Conservation (phyloP, 2,888 invertebrate genomes). For the Yponomeuta malinellus region DNA sequence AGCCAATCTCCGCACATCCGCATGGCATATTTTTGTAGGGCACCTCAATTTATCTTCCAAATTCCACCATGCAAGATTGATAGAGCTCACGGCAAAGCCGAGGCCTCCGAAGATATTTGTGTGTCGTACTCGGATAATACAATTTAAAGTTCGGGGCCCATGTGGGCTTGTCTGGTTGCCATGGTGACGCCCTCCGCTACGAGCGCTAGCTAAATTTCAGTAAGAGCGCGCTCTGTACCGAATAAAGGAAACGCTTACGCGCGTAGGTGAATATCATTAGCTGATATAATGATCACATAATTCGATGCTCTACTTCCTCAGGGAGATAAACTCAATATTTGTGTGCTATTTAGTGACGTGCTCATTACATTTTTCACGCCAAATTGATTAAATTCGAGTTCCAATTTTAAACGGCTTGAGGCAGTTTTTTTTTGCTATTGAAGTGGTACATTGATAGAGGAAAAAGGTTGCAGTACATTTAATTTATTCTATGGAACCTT, state of each 20-base stretch:
- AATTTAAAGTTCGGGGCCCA: slow-evolving; percentile 72
- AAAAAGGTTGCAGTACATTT: background rate
- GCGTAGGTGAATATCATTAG: slow-evolving; percentile 72
- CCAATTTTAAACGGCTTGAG: background rate
- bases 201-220: slow-evolving; percentile 57
- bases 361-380: no score
- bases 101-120: slow-evolving; percentile 50
- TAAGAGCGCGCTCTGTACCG: slow-evolving; percentile 58
- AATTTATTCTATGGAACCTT: background rate
- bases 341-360: background rate
- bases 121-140: slow-evolving; percentile 55
- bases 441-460: background rate
- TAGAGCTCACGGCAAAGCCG: slow-evolving; percentile 27
- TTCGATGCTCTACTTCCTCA: slow-evolving; percentile 23
- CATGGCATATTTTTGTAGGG: slow-evolving; percentile 18
- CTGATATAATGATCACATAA: slow-evolving; percentile 40
- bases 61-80: slow-evolving; percentile 38
- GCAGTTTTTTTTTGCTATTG: no score
- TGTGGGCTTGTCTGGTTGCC: slow-evolving; percentile 65
- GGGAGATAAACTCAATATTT: slow-evolving; percentile 5
- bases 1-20: slow-evolving; percentile 1
- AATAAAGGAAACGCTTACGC: slow-evolving; percentile 69
- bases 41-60: slow-evolving; percentile 27
- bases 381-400: background rate
- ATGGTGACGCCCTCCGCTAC: slow-evolving; percentile 61